Evolutionary conservation across 1,140 invertebrate species (phyloP).

Genomic region (Trichonephila clavipes): DNA sequence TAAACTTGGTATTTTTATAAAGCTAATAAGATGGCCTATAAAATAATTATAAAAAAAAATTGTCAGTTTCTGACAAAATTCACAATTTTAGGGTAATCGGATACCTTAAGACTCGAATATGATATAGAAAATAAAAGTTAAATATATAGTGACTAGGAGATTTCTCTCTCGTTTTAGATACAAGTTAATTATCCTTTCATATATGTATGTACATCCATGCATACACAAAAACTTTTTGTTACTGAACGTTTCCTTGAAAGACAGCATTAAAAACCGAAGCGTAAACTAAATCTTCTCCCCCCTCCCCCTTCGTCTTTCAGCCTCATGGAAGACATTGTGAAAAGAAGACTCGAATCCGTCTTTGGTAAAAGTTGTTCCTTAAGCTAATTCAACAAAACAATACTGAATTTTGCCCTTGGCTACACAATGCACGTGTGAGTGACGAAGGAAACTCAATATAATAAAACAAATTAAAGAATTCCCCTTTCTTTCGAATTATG

Average conservation of each 20-base stretch:
- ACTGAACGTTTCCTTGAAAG: not conserved
- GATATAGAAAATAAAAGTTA: no score
- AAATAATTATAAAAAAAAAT: no score
- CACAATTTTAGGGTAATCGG: no score
- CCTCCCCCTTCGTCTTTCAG: not conserved
- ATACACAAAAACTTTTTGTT: not conserved
- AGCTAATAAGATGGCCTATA: no score
- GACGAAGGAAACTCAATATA: conserved; percentile 36
- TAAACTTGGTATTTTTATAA: no score
- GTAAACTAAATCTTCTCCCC: conserved; percentile 13
- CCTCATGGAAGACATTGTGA: conserved; percentile 6
- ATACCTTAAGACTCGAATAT: no score
- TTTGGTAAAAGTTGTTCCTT: not conserved
- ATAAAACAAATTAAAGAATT: conserved; percentile 41
- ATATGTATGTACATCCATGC: no score
- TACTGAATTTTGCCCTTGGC: conserved; percentile 59
- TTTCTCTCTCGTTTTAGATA: no score
- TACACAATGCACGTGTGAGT: not conserved
- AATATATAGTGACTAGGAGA: no score
- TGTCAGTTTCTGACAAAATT: no score
- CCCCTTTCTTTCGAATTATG: conserved; percentile 45
- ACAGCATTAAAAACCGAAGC: not conserved
- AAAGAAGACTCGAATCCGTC: not conserved
- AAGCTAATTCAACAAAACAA: conserved; percentile 50
- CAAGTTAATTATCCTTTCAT: no score